These are phyloP conservation scores for Syrphus vitripennis DNA, from an alignment of 2,888 invertebrate genomes.

Conservation along the genomic window DNA sequence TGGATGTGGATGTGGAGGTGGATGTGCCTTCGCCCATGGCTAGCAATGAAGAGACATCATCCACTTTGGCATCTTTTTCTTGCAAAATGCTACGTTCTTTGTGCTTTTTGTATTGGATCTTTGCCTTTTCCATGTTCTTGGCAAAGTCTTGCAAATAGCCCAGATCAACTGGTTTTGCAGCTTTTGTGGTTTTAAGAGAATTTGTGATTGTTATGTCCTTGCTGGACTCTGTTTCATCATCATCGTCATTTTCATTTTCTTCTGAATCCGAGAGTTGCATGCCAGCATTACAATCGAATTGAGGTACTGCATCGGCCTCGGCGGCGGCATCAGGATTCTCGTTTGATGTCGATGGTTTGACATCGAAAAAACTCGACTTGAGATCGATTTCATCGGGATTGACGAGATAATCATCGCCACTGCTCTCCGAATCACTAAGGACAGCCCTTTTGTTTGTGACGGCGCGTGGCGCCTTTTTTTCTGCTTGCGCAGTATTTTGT, in stretches of 20 bases:
- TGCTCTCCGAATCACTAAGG: constrained; percentile 76
- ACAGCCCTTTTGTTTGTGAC: constrained; percentile 5
- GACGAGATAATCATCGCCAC: constrained; percentile 83
- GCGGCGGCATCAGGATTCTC: constrained; percentile 71
- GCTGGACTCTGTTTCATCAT: constrained; percentile 71
- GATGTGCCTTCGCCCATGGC: constrained; percentile 85
- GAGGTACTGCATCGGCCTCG: constrained; percentile 72
- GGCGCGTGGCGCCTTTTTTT: background rate
- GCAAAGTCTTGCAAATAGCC: constrained; percentile 83
- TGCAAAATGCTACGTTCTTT: constrained; percentile 75
- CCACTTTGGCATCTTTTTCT: constrained; percentile 74
- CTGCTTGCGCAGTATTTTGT: constrained; percentile 26
- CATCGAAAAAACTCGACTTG: constrained; percentile 82
- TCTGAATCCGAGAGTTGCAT: constrained; percentile 77
- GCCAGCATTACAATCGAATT: constrained; percentile 80
- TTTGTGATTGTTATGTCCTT: constrained; percentile 59
- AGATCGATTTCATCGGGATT: constrained; percentile 83
- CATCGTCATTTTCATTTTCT: constrained; percentile 75
- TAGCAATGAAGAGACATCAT: constrained; percentile 85
- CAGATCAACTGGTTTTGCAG: constrained; percentile 82
- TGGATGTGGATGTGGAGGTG: constrained; percentile 76
- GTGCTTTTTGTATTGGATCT: constrained; percentile 83
- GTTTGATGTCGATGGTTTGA: constrained; percentile 64
- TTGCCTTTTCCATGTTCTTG: constrained; percentile 83
- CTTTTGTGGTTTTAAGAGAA: background rate